A percentile compares a stretch with the other conserved stretches of the same genome.
Evolutionary conservation across 2,888 invertebrate genomes (phyloP).

Genomic region (Drosophila pseudotalamancana): DNA sequence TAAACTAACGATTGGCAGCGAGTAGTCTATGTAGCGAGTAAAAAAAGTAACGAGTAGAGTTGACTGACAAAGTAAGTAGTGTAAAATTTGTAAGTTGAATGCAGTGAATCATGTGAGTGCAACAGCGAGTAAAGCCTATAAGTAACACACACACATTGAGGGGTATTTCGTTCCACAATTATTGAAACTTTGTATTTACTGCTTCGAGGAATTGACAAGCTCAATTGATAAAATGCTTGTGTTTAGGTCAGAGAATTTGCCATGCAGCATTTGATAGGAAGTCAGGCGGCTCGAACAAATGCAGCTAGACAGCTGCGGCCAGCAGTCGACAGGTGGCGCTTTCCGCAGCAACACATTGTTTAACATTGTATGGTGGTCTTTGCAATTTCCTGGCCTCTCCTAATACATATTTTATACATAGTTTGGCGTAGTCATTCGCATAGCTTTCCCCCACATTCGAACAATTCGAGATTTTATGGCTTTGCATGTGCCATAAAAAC

Average conservation of each 20-base stretch:
- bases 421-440: conserved; percentile 50
- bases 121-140: neutral
- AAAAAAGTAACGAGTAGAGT: neutral
- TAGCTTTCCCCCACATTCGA: conserved; percentile 23
- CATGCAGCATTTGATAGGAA: conserved; percentile 8
- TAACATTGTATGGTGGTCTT: conserved; percentile 30
- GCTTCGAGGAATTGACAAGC: conserved; percentile 14
- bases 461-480: conserved; percentile 44
- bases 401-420: conserved; percentile 58
- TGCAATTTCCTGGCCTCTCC: conserved; percentile 38
- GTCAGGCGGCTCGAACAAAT: conserved; percentile 1
- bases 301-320: neutral
- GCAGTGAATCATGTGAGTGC: neutral
- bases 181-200: neutral
- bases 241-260: conserved; percentile 14
- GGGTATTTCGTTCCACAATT: neutral
- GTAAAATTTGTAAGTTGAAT: neutral
- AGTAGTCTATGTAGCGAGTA: neutral
- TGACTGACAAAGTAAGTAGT: neutral
- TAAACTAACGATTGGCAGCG: neutral
- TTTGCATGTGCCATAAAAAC: conserved; percentile 58
- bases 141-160: neutral
- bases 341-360: conserved; percentile 1
- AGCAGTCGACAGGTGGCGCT: conserved; percentile 43
- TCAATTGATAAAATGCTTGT: conserved; percentile 9